phyloP scores from a whole-genome alignment of 2,888 invertebrate species.

The Patella caerulea region DNA sequence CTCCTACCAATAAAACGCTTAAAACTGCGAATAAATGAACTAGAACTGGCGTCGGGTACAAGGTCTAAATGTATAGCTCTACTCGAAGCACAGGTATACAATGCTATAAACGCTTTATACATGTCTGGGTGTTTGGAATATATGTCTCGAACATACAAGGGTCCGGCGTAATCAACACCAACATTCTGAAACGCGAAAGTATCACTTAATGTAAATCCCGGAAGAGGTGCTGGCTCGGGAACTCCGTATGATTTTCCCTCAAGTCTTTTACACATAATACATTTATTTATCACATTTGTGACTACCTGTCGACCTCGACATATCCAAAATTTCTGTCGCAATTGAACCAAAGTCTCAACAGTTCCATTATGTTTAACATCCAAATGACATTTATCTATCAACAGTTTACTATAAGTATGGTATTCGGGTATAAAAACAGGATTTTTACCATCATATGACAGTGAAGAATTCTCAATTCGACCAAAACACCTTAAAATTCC shows the following conservation, averaged over 20 bases:
- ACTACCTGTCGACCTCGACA: background rate
- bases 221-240: background rate
- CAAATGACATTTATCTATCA: background rate
- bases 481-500: background rate
- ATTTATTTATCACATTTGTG: background rate
- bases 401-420: background rate
- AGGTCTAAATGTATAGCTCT: constrained; percentile 1
- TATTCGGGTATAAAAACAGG: background rate
- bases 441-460: background rate
- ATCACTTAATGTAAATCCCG: background rate
- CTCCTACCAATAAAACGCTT: constrained; percentile 3
- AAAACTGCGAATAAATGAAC: background rate
- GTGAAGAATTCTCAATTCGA: background rate
- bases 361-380: background rate
- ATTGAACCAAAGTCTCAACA: background rate
- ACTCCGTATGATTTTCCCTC: background rate
- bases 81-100: constrained; percentile 5
- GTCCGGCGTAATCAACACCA: background rate
- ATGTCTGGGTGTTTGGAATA: background rate
- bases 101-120: background rate
- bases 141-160: background rate
- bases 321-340: background rate
- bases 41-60: background rate
- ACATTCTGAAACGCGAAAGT: background rate
- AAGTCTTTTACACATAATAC: background rate